Evolutionary conservation across 2,888 invertebrate genomes (phyloP), one percentile per base, ranked within the genome.

Genomic region (Tineola bisselliella): DNA sequence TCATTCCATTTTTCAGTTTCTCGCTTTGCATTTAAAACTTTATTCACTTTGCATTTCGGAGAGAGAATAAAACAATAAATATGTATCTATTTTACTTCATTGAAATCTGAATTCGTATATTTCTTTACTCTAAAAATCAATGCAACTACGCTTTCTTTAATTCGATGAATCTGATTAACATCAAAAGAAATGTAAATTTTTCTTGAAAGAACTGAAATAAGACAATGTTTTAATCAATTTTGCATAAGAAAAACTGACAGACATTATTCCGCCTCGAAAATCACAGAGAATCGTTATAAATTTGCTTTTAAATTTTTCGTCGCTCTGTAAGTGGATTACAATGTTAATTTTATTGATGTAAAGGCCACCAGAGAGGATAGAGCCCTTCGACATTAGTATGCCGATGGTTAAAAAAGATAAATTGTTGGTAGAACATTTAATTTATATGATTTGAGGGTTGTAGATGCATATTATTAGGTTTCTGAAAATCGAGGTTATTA

Each of bases 341-440:
- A 84, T 84, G 84, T 84, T 84, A 84, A 86, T 86, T 86, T 86
- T 81, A 84, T 83, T 81, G 84, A 84, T 81, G 83, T 77, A 70
- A 70, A 75, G 72, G 71, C 78, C 73, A 72, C 78, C 75, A 74
- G 66, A 68, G 79, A 74, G 71, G 66, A 38, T 38, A 10, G 38
- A 38, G 38, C 38, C 38, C 38, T 38, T 65, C 64, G 71, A 65
- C 79, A 84, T 86, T 84, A 86, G 84, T 86, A 86, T 84, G 77
- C 86, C 71, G 84, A 81, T 81, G 80, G 81, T 75, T 76, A 68
- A 74, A 79, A 77, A 81, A 82, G 81, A 84, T 84, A 86, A 84
- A 81, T 82, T 79, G 81, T 79, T 82, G 78, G 74, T 74, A 74
- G 77, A 73, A 73, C 78, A 76, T 79, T 81, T 83, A 84, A 84